These are phyloP conservation scores for Piscicola geometra DNA, from an alignment of 2,888 invertebrate species.

Conservation along the genomic window DNA sequence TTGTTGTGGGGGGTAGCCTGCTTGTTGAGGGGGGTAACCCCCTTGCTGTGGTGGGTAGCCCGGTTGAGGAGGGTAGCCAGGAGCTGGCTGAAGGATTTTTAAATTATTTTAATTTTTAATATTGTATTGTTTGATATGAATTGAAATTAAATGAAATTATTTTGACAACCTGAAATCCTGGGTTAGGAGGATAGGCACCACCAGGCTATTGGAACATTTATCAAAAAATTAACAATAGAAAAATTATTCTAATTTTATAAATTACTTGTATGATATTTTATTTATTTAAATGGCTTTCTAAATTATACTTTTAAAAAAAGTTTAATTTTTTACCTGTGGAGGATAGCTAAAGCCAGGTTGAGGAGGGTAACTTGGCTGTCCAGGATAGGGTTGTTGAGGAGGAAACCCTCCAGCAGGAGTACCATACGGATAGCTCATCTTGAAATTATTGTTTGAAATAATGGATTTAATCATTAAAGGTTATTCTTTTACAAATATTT, in stretches of 20 bases:
- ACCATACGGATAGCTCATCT: conserved; percentile 36
- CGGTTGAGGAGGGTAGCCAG: conserved; percentile 36
- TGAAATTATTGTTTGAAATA: background rate
- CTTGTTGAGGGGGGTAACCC: conserved; percentile 36
- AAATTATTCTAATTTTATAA: background rate
- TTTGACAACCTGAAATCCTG: conserved; percentile 14
- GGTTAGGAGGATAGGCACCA: conserved; percentile 23
- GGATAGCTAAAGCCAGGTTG: conserved; percentile 36
- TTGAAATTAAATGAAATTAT: background rate
- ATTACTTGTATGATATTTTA: background rate
- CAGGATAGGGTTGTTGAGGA: conserved; percentile 26
- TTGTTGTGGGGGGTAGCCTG: conserved; percentile 11
- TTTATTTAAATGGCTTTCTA: too few relatives aligned
- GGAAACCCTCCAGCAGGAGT: conserved; percentile 36
- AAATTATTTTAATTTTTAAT: too few relatives aligned
- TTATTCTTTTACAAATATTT: background rate
- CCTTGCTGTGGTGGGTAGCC: conserved; percentile 31
- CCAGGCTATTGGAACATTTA: conserved; percentile 20
- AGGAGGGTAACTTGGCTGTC: conserved; percentile 33
- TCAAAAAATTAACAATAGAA: too few relatives aligned
- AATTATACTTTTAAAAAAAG: too few relatives aligned
- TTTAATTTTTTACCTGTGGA: conserved; percentile 35
- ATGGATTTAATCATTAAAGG: background rate
- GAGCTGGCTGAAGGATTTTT: conserved; percentile 10
- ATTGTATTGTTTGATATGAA: too few relatives aligned